These are phyloP conservation scores for Eleginops maclovinus DNA, from an alignment of 2,113 vertebrate genomes.

Conservation along the genomic window DNA sequence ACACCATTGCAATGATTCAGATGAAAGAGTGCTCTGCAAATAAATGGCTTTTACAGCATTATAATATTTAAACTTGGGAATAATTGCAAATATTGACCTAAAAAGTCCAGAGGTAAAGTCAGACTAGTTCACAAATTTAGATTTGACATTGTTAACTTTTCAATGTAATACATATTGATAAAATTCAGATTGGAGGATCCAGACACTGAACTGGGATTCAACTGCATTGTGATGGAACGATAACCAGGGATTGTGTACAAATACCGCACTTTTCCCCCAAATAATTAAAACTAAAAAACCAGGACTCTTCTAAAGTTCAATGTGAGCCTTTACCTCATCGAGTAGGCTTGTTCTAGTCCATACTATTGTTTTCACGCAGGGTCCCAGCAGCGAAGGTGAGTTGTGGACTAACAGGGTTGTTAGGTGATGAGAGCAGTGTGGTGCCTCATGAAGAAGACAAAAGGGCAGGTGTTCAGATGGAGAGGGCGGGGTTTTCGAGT, in stretches of 20 bases:
- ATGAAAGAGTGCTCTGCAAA: no score
- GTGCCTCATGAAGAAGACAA: constrained; percentile 54
- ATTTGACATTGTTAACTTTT: no score
- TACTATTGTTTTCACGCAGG: background rate
- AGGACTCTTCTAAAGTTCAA: background rate
- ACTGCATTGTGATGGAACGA: background rate
- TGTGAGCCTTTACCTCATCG: background rate
- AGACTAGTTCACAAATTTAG: no score
- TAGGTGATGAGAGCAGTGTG: constrained; percentile 32
- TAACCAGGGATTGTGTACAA: background rate
- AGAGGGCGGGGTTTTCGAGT: background rate
- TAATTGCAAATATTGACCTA: no score
- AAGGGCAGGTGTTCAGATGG: constrained; percentile 53
- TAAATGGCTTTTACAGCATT: no score
- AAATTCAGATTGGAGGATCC: background rate
- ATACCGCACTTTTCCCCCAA: background rate
- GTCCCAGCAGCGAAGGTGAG: constrained; percentile 10
- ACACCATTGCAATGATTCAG: no score
- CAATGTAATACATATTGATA: no score
- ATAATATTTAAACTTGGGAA: no score
- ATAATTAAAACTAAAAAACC: background rate
- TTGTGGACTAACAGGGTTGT: background rate
- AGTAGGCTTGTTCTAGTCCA: background rate
- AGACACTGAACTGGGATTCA: background rate
- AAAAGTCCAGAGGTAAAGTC: no score